Base-by-base conservation (phyloP, 1,140 invertebrate genomes). In the Megalonaias nervosa region DNA sequence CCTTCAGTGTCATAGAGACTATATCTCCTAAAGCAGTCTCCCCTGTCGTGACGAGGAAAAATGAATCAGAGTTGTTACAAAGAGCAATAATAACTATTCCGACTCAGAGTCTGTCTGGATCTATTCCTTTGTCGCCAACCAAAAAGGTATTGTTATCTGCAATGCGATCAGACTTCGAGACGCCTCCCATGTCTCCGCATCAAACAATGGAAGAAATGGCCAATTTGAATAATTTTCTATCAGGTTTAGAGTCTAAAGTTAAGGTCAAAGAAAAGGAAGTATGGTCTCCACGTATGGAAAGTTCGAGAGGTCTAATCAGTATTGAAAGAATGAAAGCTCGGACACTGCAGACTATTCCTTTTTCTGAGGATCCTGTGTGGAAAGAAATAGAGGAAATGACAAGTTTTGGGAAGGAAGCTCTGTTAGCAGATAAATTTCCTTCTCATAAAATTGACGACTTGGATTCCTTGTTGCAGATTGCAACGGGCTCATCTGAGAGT, bases 341-440 rank as follows among this genome's bases (percentile, higher is more conserved):
- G 58, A 89, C 87, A 21, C 71, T 89, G 62, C 86, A 89, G 71
- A 89, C 87, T n/a, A 89, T 89, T 17, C 87, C 87, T 5, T 88
- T 89, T 67, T 86, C 85, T 14, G 86, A 89, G 61, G 87, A 89
- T 64, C 87, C 87, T 11, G 85, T 89, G 56, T 89, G 87, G 87
- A 88, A 87, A 70, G 84, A 89, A 72, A 87, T 89, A n/a, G 87
- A 89, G 73, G 85, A 87, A 72, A 84, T 89, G 82, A 87, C 86
- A 15, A 85, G 79, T 19, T 88, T 89, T 76, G 86, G 88, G 31
- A 64, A 55, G 12, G 58, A 70, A 56, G 57, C 65, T n/a, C 71
- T 73, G 11, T 23, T 15, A 17, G 19, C 5, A 2, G 74, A 70
- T 4, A 60, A 64, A 61, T 31, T 57, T 16, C 67, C 62, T 14